Evolutionary conservation across 2,797 vertebrate genomes (phyloP), one percentile per base, ranked within the genome.

Genomic region (Bufotes viridis): DNA sequence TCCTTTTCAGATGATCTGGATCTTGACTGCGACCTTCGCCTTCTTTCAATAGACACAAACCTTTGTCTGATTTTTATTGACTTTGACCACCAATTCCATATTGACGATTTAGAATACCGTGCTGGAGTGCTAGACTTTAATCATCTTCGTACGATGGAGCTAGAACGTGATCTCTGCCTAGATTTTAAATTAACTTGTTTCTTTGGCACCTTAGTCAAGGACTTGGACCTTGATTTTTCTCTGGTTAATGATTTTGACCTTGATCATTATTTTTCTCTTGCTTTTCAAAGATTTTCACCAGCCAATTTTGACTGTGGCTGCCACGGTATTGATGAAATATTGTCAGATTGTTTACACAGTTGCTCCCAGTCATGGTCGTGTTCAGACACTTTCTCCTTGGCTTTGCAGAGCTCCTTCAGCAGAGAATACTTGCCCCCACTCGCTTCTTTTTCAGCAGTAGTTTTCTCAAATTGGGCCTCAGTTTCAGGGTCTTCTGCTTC

Each of bases 1-100:
- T 51, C n/a, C n/a, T 83, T 88, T 4, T 76, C 74, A 84, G 26
- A 26, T n/a, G 87, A 70, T 51, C 60, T 76, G 5, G 86, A 72
- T 78, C 87, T 86, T 67, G 88, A 86, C 24, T 61, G 78, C 7
- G 81, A 83, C 15, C 75, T 29, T 22, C 15, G 14, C 14, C 20
- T 69, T 4, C 24, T 72, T 60, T 34, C 55, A 58, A 83, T 60
- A 3, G 88, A 89, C 29, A 78, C 82, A 1, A 85, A 87, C 42
- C 84, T 89, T 74, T 82, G 61, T 14, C 88, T 86, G 18, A 87
- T 87, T 72, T 20, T 87, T 83, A 87, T 89, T 18, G 88, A 89
- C n/a, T 87, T 89, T 55, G 88, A 89, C 88, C 88, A 89, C 84
- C 84, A 89, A 22, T 53, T 87, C 6, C 75, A 10, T 82, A 89